Conservation (phyloP, 2,113 vertebrate genomes). For the Cyanocitta stelleri region DNA sequence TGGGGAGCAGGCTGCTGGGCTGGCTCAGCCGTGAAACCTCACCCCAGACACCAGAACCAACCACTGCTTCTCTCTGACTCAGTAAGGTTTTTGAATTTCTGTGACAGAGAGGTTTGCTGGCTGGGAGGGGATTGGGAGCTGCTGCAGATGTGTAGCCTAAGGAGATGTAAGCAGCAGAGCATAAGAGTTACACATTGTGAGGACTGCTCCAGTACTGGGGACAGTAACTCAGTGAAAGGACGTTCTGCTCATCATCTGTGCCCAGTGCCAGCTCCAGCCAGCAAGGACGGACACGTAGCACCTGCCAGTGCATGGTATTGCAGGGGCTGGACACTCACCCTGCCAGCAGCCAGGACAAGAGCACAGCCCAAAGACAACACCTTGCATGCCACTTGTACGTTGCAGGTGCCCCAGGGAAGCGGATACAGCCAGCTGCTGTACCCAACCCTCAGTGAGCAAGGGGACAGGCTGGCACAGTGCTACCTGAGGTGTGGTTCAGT, state of each 20-base stretch:
- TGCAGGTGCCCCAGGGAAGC: background rate
- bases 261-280: background rate
- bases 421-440: background rate
- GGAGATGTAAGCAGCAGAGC: background rate
- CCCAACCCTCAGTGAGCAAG: background rate
- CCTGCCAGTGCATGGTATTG: background rate
- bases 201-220: background rate
- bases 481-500: background rate
- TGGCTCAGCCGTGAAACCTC: background rate
- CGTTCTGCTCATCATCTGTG: accelerated
- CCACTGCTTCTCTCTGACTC: background rate
- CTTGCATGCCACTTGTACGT: accelerated
- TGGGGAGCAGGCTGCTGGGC: background rate
- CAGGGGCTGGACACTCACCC: background rate
- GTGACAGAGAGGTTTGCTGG: background rate
- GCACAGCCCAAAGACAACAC: background rate
- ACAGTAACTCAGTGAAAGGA: background rate
- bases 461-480: background rate
- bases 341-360: background rate
- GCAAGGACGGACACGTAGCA: background rate
- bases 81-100: background rate
- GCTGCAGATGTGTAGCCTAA: background rate
- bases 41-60: background rate
- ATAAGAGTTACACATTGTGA: accelerated
- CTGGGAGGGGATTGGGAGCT: background rate